A percentile compares a stretch with the other conserved stretches of the same genome.
Evolutionary conservation across 2,888 invertebrate genomes (phyloP).

Genomic region (Thymelicus sylvestris): DNA sequence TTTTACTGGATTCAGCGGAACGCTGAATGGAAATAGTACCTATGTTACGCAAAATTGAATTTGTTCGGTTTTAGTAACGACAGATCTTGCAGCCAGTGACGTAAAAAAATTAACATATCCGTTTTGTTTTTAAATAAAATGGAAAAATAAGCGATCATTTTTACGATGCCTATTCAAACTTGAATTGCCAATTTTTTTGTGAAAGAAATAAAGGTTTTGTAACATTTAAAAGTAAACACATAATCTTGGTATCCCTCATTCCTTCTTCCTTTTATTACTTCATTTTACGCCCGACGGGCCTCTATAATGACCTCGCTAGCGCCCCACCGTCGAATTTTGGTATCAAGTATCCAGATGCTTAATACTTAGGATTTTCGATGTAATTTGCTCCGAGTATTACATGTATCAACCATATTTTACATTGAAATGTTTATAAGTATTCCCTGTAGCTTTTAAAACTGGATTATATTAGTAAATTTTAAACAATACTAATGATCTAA

Average conservation of each 20-base stretch:
- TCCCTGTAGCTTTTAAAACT: no score
- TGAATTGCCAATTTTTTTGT: no score
- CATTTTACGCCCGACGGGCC: conserved; percentile 52
- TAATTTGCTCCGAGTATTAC: background rate
- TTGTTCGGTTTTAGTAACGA: background rate
- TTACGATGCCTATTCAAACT: no score
- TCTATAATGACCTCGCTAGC: conserved; percentile 49
- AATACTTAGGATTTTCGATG: conserved; percentile 33
- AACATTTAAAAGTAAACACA: conserved; percentile 50
- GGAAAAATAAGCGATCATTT: no score
- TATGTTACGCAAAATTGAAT: background rate
- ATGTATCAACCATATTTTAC: no score
- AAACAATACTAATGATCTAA: no score
- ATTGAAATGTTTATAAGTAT: no score
- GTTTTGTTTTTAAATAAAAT: no score
- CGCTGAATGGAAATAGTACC: no score
- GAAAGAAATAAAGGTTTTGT: background rate
- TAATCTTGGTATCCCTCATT: conserved; percentile 50
- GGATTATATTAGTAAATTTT: no score
- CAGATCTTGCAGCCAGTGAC: background rate
- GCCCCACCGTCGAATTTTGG: conserved; percentile 42
- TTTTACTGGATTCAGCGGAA: background rate
- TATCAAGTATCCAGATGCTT: conserved; percentile 39
- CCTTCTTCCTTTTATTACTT: conserved; percentile 51
- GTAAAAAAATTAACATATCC: background rate